Conservation (phyloP, 2,797 vertebrate genomes). For the Leptatherina wallacei region DNA sequence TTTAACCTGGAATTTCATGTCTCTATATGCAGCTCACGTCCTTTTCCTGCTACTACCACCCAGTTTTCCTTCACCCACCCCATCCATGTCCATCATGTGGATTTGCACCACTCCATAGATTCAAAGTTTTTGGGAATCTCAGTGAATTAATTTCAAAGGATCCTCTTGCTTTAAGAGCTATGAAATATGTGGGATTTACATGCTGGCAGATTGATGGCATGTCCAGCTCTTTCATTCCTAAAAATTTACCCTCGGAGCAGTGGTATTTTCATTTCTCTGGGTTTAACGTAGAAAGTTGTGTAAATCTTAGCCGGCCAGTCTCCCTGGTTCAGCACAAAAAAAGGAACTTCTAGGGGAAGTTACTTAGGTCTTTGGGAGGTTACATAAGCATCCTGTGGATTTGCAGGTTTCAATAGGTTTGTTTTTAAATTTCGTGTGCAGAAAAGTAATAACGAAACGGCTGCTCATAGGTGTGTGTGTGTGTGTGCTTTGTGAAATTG, state of each 20-base stretch:
- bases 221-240: background rate
- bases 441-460: background rate
- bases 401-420: background rate
- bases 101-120: background rate
- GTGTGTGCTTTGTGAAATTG: background rate
- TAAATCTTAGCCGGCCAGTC: constrained; percentile 18
- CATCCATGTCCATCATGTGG: background rate
- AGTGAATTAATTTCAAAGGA: background rate
- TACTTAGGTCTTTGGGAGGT: background rate
- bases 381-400: background rate
- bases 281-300: constrained; percentile 28
- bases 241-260: constrained; percentile 35
- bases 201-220: constrained; percentile 16
- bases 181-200: constrained; percentile 22
- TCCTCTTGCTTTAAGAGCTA: background rate
- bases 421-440: background rate
- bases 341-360: background rate
- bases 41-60: background rate
- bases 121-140: constrained; percentile 13
- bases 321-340: constrained; percentile 6
- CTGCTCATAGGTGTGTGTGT: background rate
- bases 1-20: background rate
- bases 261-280: constrained; percentile 29
- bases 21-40: constrained; percentile 4
- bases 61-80: background rate